Base-by-base conservation (phyloP, 2,888 invertebrate species). In the Nesidiocoris tenuis region DNA sequence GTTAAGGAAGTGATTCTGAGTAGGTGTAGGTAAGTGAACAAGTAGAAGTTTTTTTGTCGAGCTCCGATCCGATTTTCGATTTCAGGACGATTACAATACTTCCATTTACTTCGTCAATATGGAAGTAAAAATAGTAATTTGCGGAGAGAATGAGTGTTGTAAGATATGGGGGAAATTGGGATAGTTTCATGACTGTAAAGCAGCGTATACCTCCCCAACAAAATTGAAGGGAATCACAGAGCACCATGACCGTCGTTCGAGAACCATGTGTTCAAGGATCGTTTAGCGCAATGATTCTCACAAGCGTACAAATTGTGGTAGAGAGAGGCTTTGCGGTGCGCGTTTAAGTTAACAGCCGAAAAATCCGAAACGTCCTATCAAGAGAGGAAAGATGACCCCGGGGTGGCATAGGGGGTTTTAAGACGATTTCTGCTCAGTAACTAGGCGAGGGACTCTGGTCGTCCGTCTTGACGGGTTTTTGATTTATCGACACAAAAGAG, bases 351-450 rank as follows among this genome's bases (percentile, higher is more conserved):
- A 59, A 59, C 59, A 59, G 59, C n/a, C 17, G 59, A 59, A 59
- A 59, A 59, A 59, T 18, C n/a, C 17, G 17, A 59, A 59, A 18
- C n/a, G 59, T 5, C 9, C 54, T 12, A 16, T 12, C 54, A 16
- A 12, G 9, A 12, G 7, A 16, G 3, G 17, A n/a, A n/a, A 18
- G 59, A 59, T 16, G 59, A 59, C 59, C 59, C n/a, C 17, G 18
- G 55, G 54, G 67, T n/a, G 19, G 2, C 21, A 19, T 7, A 21
- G 19, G 19, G 61, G 71, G 59, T 71, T 25, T 71, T 61, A 71
- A 61, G 61, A 71, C 61, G 71, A 71, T 71, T 70, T 61, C 61
- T 61, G 24, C 61, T 39, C 39, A 12, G 39, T 39, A 39, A 39
- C 39, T 39, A 39, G 39, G 39, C 39, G 39, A 3, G 12, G 39